These are phyloP conservation scores for Oscheius sp. DNA, from an alignment of 2,888 invertebrate species.

Conservation along the genomic window DNA sequence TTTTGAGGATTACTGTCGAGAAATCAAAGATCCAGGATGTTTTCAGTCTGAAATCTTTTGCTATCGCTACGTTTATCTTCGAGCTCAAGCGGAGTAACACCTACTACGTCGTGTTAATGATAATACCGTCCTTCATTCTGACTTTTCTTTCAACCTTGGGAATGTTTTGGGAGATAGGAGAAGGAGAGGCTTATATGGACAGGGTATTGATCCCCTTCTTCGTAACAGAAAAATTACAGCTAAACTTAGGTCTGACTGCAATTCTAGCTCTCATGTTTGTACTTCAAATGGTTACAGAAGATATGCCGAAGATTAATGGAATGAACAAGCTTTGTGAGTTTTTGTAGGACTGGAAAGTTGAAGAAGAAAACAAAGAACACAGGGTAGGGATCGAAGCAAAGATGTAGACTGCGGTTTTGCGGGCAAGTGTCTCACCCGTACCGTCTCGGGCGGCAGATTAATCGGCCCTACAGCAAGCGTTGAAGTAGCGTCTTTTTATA, in stretches of 20 bases:
- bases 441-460: no score
- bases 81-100: background rate
- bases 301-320: slow-evolving; percentile 13
- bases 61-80: background rate
- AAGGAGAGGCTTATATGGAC: background rate
- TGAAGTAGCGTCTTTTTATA: no score
- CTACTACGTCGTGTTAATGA: slow-evolving; percentile 12
- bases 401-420: background rate
- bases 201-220: background rate
- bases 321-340: slow-evolving; percentile 12
- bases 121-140: slow-evolving; percentile 13
- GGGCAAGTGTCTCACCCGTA: no score
- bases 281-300: slow-evolving; percentile 22
- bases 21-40: no score
- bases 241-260: slow-evolving; percentile 19
- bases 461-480: no score
- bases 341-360: background rate
- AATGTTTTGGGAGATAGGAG: background rate
- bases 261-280: slow-evolving; percentile 25
- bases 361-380: no score
- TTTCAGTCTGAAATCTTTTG: background rate
- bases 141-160: slow-evolving; percentile 2
- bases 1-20: background rate
- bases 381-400: no score
- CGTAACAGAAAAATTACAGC: background rate